Conservation (phyloP, 2,113 vertebrate species). For the Takifugu flavidus region DNA sequence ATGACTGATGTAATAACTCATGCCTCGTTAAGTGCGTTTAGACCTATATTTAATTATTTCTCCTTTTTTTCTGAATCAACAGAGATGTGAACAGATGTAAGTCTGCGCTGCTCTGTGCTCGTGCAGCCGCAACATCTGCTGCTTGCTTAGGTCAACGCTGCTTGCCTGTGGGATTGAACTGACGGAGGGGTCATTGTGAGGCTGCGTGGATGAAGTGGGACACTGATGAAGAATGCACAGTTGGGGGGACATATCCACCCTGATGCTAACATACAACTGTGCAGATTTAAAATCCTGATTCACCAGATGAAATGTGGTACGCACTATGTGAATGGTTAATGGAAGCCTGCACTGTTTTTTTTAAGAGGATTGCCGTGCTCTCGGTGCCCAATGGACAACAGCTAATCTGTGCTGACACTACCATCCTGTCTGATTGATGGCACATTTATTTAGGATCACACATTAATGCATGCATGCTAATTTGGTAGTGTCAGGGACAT, state of each 20-base stretch:
- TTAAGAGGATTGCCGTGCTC: slow-evolving; percentile 57
- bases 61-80: slow-evolving; percentile 49
- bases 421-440: slow-evolving; percentile 36
- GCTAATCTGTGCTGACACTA: slow-evolving; percentile 5
- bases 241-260: slow-evolving; percentile 12
- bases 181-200: slow-evolving; percentile 41
- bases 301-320: not conserved
- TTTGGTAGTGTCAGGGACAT: no score
- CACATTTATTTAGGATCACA: slow-evolving; percentile 32
- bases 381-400: no score
- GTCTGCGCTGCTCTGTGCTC: slow-evolving; percentile 43
- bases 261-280: slow-evolving; percentile 6
- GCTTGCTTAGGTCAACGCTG: slow-evolving; percentile 43
- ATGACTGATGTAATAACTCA: slow-evolving; percentile 23
- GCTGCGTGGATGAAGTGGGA: slow-evolving; percentile 13
- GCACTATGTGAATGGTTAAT: slow-evolving; percentile 5
- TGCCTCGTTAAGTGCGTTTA: slow-evolving; percentile 8
- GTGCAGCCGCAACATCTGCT: slow-evolving; percentile 64
- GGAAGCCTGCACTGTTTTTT: slow-evolving; percentile 4
- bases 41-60: not conserved
- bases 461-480: not conserved
- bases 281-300: slow-evolving; percentile 1
- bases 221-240: slow-evolving; percentile 15
- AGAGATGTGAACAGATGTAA: slow-evolving; percentile 56
- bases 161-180: slow-evolving; percentile 53